phyloP scores from a whole-genome alignment of 2,797 vertebrate genomes.

The Pampus argenteus region DNA sequence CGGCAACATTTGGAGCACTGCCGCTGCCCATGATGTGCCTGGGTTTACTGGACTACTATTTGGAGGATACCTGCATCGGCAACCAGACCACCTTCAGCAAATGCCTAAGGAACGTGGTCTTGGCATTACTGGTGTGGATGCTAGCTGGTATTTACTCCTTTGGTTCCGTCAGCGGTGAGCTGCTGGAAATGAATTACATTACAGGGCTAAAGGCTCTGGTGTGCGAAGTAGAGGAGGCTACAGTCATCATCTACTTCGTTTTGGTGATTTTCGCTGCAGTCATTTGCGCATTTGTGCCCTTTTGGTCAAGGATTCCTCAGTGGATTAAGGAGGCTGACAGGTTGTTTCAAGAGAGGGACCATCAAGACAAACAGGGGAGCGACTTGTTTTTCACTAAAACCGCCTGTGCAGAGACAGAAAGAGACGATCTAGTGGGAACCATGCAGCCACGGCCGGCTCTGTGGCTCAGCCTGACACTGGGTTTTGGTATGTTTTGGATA shows the following conservation, averaged over 20 bases:
- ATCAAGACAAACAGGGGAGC: slow-evolving; percentile 32
- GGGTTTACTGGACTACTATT: slow-evolving; percentile 70
- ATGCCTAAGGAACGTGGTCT: slow-evolving; percentile 32
- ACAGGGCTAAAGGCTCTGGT: neutral
- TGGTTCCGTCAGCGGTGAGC: slow-evolving; percentile 1
- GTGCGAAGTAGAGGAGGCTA: slow-evolving; percentile 71
- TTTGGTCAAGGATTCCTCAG: slow-evolving; percentile 48
- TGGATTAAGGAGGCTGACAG: slow-evolving; percentile 63
- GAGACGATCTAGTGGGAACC: neutral
- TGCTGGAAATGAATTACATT: slow-evolving; percentile 6
- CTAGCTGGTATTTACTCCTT: slow-evolving; percentile 51
- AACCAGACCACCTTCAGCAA: slow-evolving; percentile 7
- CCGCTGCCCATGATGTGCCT: slow-evolving; percentile 73
- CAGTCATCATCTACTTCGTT: slow-evolving; percentile 37
- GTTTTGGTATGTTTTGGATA: slow-evolving; percentile 75
- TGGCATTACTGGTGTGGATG: slow-evolving; percentile 70
- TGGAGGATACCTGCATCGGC: slow-evolving; percentile 1
- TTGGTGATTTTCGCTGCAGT: slow-evolving; percentile 30
- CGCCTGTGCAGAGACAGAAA: neutral
- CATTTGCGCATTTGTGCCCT: slow-evolving; percentile 53
- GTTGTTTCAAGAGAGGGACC: slow-evolving; percentile 35
- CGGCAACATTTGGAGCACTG: slow-evolving; percentile 65
- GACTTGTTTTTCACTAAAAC: slow-evolving; percentile 31
- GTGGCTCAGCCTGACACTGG: slow-evolving; percentile 70
- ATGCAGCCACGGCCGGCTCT: slow-evolving; percentile 49